Percentiles rank a stretch among this genome's conserved stretches.
phyloP scores from a whole-genome alignment of 2,888 invertebrate genomes.

The Serripes groenlandicus region DNA sequence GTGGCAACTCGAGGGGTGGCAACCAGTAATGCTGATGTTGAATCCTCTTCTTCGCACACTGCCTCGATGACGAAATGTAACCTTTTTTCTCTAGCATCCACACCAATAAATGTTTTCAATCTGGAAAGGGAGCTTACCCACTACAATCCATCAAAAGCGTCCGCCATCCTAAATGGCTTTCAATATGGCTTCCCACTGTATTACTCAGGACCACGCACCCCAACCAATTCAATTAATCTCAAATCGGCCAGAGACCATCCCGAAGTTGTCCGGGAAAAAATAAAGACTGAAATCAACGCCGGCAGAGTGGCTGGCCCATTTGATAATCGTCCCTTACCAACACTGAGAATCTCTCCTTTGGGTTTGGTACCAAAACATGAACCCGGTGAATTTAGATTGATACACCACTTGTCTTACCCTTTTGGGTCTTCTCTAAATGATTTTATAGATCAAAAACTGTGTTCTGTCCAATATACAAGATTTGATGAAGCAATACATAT shows the following conservation, averaged over 20 bases:
- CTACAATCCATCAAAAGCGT: too few species aligned
- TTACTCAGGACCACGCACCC: constrained; percentile 30
- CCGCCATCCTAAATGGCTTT: constrained; percentile 31
- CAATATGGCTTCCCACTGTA: constrained; percentile 39
- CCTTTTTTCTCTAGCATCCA: too few species aligned
- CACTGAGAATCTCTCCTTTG: constrained; percentile 31
- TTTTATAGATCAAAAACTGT: constrained; percentile 31
- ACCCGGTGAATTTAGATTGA: constrained; percentile 34
- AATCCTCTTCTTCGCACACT: too few species aligned
- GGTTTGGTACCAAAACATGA: constrained; percentile 49
- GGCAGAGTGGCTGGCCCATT: constrained; percentile 40
- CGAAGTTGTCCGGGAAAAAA: constrained; percentile 21
- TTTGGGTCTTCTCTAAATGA: constrained; percentile 45
- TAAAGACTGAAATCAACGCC: constrained; percentile 16
- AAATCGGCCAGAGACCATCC: constrained; percentile 36
- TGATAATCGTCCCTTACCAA: constrained; percentile 5
- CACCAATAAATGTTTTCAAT: too few species aligned
- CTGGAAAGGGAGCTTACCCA: too few species aligned
- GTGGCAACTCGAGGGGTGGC: too few species aligned
- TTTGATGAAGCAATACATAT: constrained; percentile 16
- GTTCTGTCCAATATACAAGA: constrained; percentile 21
- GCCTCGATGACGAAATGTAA: too few species aligned
- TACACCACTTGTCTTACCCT: constrained; percentile 53
- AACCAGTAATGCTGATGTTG: too few species aligned
- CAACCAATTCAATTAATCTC: constrained; percentile 43